Percentiles rank a stretch among this genome's conserved stretches.
Conservation (phyloP, 2,888 invertebrate species). For the Pelosia muscerda region DNA sequence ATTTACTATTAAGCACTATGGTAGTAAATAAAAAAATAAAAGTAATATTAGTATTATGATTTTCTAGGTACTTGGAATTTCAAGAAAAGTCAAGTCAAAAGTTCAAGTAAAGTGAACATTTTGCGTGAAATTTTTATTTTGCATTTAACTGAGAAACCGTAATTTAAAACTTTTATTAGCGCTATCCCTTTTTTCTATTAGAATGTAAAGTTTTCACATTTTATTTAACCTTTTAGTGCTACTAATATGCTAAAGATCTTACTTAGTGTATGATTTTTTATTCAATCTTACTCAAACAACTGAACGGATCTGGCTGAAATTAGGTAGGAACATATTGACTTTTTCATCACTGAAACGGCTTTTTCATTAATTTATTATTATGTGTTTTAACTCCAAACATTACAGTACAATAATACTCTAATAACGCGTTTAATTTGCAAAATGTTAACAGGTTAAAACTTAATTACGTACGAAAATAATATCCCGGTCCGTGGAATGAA, state of each 20-base stretch:
- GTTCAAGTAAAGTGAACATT: background rate
- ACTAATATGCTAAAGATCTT: background rate
- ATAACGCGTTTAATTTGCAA: background rate
- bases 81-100: background rate
- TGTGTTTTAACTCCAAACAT: background rate
- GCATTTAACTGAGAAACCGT: background rate
- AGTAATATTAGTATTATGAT: too few species aligned
- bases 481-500: slow-evolving; percentile 28
- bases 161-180: background rate
- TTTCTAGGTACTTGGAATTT: background rate
- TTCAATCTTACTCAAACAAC: too few species aligned
- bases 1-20: too few species aligned
- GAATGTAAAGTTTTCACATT: background rate
- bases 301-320: too few species aligned
- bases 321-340: too few species aligned
- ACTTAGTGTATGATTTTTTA: background rate
- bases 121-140: background rate
- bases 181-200: background rate
- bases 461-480: slow-evolving; percentile 15
- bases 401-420: background rate
- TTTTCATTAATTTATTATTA: too few species aligned
- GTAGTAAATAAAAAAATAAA: too few species aligned
- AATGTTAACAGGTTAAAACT: background rate
- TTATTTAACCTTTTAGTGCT: background rate
- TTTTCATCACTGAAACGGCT: too few species aligned